These are phyloP conservation scores for Scatophagus argus DNA, from an alignment of 2,113 vertebrate species.

Conservation along the genomic window DNA sequence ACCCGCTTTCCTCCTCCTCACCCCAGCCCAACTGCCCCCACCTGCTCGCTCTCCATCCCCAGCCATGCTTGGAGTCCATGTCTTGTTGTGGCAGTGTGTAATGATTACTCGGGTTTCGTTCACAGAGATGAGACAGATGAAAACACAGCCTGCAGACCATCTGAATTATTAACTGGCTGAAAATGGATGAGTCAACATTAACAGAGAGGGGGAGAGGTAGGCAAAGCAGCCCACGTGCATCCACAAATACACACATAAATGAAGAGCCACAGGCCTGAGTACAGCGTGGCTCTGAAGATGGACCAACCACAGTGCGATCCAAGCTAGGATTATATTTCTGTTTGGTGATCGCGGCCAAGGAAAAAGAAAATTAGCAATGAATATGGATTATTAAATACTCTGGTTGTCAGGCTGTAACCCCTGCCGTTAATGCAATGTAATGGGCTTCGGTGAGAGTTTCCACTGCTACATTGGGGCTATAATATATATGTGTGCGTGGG, in stretches of 20 bases:
- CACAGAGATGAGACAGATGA: constrained; percentile 62
- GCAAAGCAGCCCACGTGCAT: constrained; percentile 45
- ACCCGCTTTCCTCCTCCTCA: neutral
- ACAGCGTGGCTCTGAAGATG: constrained; percentile 8
- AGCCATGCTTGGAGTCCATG: constrained; percentile 21
- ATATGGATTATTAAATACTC: constrained; percentile 34
- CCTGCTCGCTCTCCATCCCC: neutral
- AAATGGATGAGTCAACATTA: constrained; percentile 75
- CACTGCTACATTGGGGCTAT: neutral
- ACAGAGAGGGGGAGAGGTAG: constrained; percentile 51
- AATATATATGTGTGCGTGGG: too few relatives aligned
- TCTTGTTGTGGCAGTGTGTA: constrained; percentile 62
- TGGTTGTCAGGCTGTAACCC: constrained; percentile 3
- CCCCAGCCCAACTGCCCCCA: neutral
- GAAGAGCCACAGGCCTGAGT: constrained; percentile 19
- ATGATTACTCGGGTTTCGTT: constrained; percentile 62
- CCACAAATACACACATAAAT: constrained; percentile 57
- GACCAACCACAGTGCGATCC: constrained; percentile 12
- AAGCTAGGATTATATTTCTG: neutral
- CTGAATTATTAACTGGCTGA: constrained; percentile 77
- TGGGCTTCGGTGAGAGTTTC: neutral
- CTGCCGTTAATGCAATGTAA: neutral
- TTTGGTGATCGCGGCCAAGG: neutral
- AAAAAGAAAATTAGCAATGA: neutral
- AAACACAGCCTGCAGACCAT: constrained; percentile 72